Percentiles rank a stretch among this genome's conserved stretches.
Conservation (phyloP, 2,113 vertebrate species). For the Alouatta palliata region DNA sequence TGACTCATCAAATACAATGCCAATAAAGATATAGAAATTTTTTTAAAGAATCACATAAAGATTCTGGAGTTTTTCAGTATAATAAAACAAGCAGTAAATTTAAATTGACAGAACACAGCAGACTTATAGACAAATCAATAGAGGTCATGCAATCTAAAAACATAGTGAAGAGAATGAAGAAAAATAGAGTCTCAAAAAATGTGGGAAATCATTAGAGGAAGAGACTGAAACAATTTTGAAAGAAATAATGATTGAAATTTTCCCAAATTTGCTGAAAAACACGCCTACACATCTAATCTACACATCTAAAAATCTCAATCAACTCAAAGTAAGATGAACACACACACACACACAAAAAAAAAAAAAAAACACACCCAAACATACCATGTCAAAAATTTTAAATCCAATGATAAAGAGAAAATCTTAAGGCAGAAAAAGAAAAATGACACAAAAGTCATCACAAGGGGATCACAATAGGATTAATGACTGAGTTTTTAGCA, state of each 20-base stretch:
- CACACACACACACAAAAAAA: not conserved
- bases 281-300: too few species aligned
- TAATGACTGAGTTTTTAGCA: too few species aligned
- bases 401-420: not conserved
- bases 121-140: not conserved
- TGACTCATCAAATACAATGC: not conserved
- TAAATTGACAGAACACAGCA: not conserved
- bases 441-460: too few species aligned
- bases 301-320: too few species aligned
- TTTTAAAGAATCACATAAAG: too few species aligned
- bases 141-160: not conserved
- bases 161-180: not conserved
- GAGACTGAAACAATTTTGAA: too few species aligned
- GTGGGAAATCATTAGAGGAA: not conserved
- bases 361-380: not conserved
- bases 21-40: too few species aligned
- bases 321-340: not conserved
- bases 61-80: not conserved
- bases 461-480: too few species aligned
- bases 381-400: not conserved
- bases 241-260: too few species aligned
- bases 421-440: too few species aligned
- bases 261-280: too few species aligned
- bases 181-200: not conserved
- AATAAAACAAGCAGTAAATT: not conserved